phyloP scores from a whole-genome alignment of 2,888 invertebrate species.

The Agrenia bidenticulata region DNA sequence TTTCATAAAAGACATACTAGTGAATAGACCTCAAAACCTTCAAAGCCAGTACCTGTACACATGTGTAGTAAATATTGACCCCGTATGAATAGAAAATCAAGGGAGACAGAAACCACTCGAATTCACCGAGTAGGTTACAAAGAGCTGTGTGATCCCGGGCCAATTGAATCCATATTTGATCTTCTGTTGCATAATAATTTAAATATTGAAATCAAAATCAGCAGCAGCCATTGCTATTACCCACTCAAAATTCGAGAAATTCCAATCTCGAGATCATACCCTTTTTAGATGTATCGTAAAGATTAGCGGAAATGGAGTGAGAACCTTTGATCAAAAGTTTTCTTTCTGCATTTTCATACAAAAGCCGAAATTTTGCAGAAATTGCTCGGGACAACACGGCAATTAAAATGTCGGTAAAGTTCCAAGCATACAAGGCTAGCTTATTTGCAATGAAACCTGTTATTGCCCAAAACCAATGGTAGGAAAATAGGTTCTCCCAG shows the following conservation, averaged over 20 bases:
- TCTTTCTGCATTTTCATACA: conserved; percentile 14
- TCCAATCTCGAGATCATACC: background rate
- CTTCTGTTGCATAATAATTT: background rate
- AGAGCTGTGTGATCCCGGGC: conserved; percentile 34
- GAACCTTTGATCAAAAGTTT: background rate
- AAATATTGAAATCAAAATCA: background rate
- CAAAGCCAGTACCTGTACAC: conserved; percentile 42
- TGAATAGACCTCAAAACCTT: too few relatives aligned
- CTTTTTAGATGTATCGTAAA: background rate
- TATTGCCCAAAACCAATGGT: conserved; percentile 22
- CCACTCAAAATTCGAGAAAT: conserved; percentile 13
- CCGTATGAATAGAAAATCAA: conserved; percentile 35
- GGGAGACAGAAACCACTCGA: conserved; percentile 33
- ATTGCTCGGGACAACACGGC: conserved; percentile 35
- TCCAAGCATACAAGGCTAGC: conserved; percentile 29
- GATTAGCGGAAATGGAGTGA: background rate
- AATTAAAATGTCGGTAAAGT: conserved; percentile 39
- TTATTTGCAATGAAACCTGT: conserved; percentile 38
- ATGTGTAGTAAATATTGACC: conserved; percentile 36
- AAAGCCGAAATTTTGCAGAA: conserved; percentile 36
- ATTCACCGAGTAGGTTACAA: conserved; percentile 26
- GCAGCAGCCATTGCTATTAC: too few relatives aligned
- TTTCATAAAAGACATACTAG: too few relatives aligned
- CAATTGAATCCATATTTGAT: conserved; percentile 40
- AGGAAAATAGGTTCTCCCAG: conserved; percentile 25